A percentile compares a stretch with the other conserved stretches of the same genome.
These are phyloP conservation scores for Thecophora atra DNA, from an alignment of 2,888 invertebrate genomes.

Conservation along the genomic window DNA sequence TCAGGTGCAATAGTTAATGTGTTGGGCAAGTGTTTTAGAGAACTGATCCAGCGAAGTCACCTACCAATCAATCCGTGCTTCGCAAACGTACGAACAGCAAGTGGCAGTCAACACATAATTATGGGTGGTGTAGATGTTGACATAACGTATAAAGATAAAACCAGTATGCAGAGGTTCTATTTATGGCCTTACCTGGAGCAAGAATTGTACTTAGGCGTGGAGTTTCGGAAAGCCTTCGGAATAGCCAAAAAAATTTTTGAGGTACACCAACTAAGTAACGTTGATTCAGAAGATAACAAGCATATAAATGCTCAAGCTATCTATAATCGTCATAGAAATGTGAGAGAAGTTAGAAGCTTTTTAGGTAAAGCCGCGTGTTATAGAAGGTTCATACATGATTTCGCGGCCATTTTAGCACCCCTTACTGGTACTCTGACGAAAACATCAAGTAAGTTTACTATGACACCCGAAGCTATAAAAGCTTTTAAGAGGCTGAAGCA, in stretches of 20 bases:
- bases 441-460: conserved; percentile 11
- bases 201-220: not conserved
- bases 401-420: conserved; percentile 31
- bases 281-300: too few relatives aligned
- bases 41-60: not conserved
- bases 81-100: not conserved
- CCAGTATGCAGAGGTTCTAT: too few relatives aligned
- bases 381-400: conserved; percentile 41
- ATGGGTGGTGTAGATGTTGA: not conserved
- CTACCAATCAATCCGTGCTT: not conserved
- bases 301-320: too few relatives aligned
- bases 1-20: not conserved
- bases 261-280: not conserved
- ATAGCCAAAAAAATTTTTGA: not conserved
- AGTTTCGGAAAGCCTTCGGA: not conserved
- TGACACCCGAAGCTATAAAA: conserved; percentile 12
- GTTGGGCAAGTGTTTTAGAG: not conserved
- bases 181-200: not conserved
- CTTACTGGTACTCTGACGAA: conserved; percentile 34
- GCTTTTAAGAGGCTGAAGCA: conserved; percentile 20
- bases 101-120: not conserved
- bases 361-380: conserved; percentile 46
- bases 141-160: not conserved
- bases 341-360: conserved; percentile 43
- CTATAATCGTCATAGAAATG: too few relatives aligned